Base-by-base conservation (phyloP, 2,888 invertebrate genomes). In the Drosophila melanosoma region DNA sequence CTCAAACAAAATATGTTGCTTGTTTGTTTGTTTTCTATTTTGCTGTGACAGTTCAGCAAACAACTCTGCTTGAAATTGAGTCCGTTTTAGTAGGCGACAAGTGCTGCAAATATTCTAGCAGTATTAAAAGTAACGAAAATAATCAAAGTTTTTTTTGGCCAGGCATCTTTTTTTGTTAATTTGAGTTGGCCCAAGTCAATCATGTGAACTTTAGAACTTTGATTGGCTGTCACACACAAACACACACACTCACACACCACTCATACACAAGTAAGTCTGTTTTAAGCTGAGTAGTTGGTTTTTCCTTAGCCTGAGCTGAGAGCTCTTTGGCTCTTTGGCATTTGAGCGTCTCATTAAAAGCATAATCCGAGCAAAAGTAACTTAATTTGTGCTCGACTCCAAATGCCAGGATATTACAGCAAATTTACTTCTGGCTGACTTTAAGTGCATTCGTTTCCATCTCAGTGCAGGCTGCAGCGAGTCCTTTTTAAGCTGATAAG, bases 191-290 rank as follows among this genome's bases (percentile, higher is more conserved):
- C 79, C 79, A 81, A 83, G 89, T 87, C 87, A 87, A 83, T 89
- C 84, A 81, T 79, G 70, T 69, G 77, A 89, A 85, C 85, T 89
- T 85, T 87, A 79, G 68, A 85, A 87, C 89, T 89, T 87, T 89
- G 87, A 83, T 84, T 87, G 85, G 79, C 74, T 68, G 53, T 32
- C 52, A 67, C 6, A 42, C 11, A 40, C 11, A 52, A 29, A 29
- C 17, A 3, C 20, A 7, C 12, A 20, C 20, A 20, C 0, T 15
- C 3, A 7, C 15, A 15, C 23, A 45, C 8, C 26, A 26, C n/a
- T 33, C 8, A 40, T 32, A 52, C 23, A 54, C 32, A 45, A 60
- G 11, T 20, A 26, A 35, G 12, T 57, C 26, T 57, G 33, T 62
- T 40, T 58, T 53, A 36, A 60, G 63, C 20, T 12, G 35, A 26